Conservation (phyloP, 1,140 invertebrate genomes). For the Sycobia sp. region DNA sequence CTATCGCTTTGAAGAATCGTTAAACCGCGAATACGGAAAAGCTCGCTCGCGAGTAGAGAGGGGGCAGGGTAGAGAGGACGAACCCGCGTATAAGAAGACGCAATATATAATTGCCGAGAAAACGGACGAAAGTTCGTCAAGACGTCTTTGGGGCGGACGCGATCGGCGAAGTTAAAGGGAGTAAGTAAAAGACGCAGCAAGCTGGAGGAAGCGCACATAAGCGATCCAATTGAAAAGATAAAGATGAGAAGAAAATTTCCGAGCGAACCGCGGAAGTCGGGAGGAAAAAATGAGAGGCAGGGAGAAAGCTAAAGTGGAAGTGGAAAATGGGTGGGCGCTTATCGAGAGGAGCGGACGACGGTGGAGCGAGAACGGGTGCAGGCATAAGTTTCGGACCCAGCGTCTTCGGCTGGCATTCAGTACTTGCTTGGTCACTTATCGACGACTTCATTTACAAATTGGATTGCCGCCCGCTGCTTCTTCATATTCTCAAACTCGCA, state of each 20-base stretch:
- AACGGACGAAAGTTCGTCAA: conserved; percentile 29
- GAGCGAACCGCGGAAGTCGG: too few species aligned
- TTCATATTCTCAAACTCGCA: too few species aligned
- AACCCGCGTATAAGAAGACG: not conserved
- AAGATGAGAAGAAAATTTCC: not conserved
- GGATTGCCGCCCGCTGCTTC: conserved; percentile 44
- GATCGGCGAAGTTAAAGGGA: not conserved
- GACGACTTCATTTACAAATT: conserved; percentile 55
- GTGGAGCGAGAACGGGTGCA: not conserved
- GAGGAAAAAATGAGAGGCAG: not conserved
- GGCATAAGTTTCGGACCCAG: conserved; percentile 15
- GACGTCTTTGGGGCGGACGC: not conserved
- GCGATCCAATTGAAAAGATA: not conserved
- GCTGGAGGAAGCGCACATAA: not conserved
- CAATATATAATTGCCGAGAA: conserved; percentile 27
- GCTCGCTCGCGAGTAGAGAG: not conserved
- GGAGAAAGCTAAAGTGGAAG: conserved; percentile 10
- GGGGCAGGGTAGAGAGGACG: not conserved
- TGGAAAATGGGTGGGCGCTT: conserved; percentile 17
- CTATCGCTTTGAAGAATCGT: conserved; percentile 34
- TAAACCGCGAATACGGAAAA: conserved; percentile 17
- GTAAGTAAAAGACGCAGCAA: not conserved
- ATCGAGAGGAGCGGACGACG: conserved; percentile 11
- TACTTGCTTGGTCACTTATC: conserved; percentile 49
- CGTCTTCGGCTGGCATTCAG: conserved; percentile 29